A percentile compares a stretch with the other conserved stretches of the same genome.
Conservation (phyloP, 2,797 vertebrate species). For the Micrastur ruficollis region DNA sequence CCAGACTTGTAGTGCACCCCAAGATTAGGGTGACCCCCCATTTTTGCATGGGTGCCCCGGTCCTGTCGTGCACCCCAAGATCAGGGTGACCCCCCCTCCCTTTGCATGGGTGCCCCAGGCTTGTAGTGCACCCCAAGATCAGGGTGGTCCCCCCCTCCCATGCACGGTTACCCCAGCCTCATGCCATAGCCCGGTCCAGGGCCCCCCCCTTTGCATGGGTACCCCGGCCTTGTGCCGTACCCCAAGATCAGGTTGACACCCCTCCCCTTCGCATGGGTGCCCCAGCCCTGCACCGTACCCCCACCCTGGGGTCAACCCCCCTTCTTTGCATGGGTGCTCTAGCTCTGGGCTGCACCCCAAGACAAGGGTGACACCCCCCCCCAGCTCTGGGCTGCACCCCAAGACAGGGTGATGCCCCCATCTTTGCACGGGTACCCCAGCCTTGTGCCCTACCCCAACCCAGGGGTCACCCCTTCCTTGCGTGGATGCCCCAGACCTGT, state of each 20-base stretch:
- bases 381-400: no score
- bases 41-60: not conserved
- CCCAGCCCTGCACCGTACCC: not conserved
- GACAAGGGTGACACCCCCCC: not conserved
- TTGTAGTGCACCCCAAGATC: not conserved
- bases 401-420: no score
- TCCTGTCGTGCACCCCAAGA: not conserved
- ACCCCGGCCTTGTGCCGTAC: not conserved
- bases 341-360: not conserved
- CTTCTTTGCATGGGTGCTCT: not conserved
- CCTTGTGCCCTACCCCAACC: no score
- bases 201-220: not conserved
- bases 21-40: not conserved
- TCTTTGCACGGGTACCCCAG: no score
- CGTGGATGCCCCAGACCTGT: no score
- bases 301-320: not conserved
- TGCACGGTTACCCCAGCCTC: not conserved
- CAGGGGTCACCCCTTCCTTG: no score
- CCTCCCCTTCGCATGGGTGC: not conserved
- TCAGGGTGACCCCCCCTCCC: not conserved
- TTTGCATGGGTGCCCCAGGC: not conserved
- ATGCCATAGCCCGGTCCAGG: not conserved
- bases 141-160: not conserved
- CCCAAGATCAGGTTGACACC: not conserved
- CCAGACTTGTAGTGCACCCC: not conserved